phyloP scores from a whole-genome alignment of 2,113 vertebrate species.

The Callionymus lyra region DNA sequence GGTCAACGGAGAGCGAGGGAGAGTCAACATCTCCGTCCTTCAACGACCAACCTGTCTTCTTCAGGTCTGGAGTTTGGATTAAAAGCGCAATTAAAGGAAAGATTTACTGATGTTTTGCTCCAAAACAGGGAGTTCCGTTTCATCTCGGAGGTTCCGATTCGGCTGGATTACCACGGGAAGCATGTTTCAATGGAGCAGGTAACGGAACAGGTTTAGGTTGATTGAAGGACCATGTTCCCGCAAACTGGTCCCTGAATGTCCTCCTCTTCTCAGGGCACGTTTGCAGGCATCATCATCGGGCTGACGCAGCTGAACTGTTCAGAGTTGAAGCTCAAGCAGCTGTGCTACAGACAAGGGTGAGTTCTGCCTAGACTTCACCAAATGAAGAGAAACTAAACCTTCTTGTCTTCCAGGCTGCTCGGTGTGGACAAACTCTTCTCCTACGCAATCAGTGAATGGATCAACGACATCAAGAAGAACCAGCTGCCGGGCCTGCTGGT shows the following conservation, averaged over 20 bases:
- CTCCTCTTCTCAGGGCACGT: slow-evolving; percentile 75
- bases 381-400: neutral
- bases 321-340: slow-evolving; percentile 85
- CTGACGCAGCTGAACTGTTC: slow-evolving; percentile 94
- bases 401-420: slow-evolving; percentile 72
- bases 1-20: slow-evolving; percentile 45
- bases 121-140: slow-evolving; percentile 88
- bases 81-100: neutral
- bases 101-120: slow-evolving; percentile 1
- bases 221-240: neutral
- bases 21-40: slow-evolving; percentile 58
- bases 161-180: slow-evolving; percentile 95
- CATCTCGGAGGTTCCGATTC: slow-evolving; percentile 92
- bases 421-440: slow-evolving; percentile 93
- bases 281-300: slow-evolving; percentile 93
- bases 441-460: slow-evolving; percentile 91
- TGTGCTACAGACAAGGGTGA: slow-evolving; percentile 94
- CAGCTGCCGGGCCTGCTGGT: slow-evolving; percentile 91
- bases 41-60: slow-evolving; percentile 89
- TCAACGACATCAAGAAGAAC: slow-evolving; percentile 95
- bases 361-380: slow-evolving; percentile 6
- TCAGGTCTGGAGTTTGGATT: slow-evolving; percentile 67
- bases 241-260: slow-evolving; percentile 1
- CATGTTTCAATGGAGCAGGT: slow-evolving; percentile 82
- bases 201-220: neutral